These are phyloP conservation scores for Genyomyrus donnyi DNA, from an alignment of 2,113 vertebrate species.

Conservation along the genomic window DNA sequence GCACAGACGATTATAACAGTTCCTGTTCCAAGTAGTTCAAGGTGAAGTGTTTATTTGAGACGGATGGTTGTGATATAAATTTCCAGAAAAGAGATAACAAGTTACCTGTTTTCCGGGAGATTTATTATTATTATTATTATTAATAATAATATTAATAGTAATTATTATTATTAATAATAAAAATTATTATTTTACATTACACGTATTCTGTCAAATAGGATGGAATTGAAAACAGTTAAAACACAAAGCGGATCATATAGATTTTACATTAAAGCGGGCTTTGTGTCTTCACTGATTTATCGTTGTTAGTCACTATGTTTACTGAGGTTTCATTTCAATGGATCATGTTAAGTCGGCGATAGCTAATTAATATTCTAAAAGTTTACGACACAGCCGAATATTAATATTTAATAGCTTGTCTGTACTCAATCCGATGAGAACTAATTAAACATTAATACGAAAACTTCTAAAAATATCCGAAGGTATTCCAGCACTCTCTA, in stretches of 20 bases:
- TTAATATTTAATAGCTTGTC: slow-evolving; percentile 74
- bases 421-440: slow-evolving; percentile 56
- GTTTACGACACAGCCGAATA: slow-evolving; percentile 61
- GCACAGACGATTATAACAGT: background rate
- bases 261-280: background rate
- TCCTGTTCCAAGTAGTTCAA: background rate
- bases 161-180: background rate
- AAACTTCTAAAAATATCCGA: slow-evolving; percentile 58
- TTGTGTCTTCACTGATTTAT: background rate
- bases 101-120: background rate
- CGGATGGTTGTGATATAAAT: background rate
- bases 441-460: slow-evolving; percentile 74
- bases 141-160: background rate
- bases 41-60: background rate
- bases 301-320: background rate
- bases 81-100: background rate
- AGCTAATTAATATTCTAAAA: slow-evolving; percentile 56
- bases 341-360: slow-evolving; percentile 52
- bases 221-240: background rate
- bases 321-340: slow-evolving; percentile 4
- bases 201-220: background rate
- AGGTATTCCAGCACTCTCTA: slow-evolving; percentile 41
- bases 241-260: background rate
- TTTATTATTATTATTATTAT: background rate
- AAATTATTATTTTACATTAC: background rate